phyloP scores from a whole-genome alignment of 2,888 invertebrate species.

The Himalopsyche kuldschensis region DNA sequence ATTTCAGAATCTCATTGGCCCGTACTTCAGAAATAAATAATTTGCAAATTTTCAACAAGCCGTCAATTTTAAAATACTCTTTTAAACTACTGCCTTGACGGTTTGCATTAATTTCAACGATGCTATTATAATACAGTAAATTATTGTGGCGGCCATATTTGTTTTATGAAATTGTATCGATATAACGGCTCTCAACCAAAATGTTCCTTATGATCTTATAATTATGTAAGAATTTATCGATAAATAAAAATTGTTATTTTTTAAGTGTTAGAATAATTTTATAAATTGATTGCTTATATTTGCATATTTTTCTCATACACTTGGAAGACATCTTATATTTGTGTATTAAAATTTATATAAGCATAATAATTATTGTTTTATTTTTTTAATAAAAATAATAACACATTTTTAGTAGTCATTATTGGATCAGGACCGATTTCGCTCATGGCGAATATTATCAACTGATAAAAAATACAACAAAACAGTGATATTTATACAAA shows the following conservation, averaged over 20 bases:
- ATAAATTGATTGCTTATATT: neutral
- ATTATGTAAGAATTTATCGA: slow-evolving; percentile 7
- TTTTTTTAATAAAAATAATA: too few relatives aligned
- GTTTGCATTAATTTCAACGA: neutral
- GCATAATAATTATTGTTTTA: neutral
- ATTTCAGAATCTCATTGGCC: slow-evolving; percentile 6
- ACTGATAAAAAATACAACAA: too few relatives aligned
- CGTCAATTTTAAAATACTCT: neutral
- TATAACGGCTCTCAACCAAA: slow-evolving; percentile 25
- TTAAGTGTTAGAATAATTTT: neutral
- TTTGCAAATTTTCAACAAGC: neutral
- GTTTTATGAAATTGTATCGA: neutral
- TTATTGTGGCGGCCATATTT: slow-evolving; percentile 24
- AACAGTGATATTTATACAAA: too few relatives aligned
- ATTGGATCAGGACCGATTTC: too few relatives aligned
- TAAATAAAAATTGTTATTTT: slow-evolving; percentile 2
- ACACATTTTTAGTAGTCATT: too few relatives aligned
- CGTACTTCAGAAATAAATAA: neutral
- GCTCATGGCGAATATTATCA: too few relatives aligned
- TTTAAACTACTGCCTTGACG: neutral
- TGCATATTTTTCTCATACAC: neutral
- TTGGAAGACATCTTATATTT: neutral
- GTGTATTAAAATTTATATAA: neutral
- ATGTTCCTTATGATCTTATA: slow-evolving; percentile 25
- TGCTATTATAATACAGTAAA: neutral